These are phyloP conservation scores for Encarsia formosa DNA, from an alignment of 2,888 invertebrate genomes.

Conservation along the genomic window DNA sequence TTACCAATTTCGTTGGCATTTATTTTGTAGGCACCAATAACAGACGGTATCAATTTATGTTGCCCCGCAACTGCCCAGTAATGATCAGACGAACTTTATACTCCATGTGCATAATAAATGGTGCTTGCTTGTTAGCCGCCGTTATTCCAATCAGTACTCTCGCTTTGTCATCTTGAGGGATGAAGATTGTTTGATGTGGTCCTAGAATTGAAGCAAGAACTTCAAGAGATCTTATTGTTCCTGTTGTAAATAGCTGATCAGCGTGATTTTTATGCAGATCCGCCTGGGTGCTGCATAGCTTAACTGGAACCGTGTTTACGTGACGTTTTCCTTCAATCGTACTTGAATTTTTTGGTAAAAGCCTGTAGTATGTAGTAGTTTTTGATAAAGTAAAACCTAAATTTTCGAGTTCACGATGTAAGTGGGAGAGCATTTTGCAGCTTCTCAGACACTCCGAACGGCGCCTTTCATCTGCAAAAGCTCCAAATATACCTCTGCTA, in stretches of 20 bases:
- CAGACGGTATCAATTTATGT: slow-evolving; percentile 40
- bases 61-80: not conserved
- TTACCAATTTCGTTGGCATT: slow-evolving; percentile 34
- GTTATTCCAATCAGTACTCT: not conserved
- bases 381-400: no score
- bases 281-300: not conserved
- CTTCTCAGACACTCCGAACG: no score
- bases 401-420: no score
- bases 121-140: not conserved
- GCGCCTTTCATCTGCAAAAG: no score
- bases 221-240: not conserved
- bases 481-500: no score
- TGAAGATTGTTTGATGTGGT: not conserved
- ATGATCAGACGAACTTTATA: not conserved
- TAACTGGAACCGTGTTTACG: not conserved
- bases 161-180: not conserved
- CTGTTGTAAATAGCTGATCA: not conserved
- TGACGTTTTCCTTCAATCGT: no score
- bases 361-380: no score
- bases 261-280: not conserved
- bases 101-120: not conserved
- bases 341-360: no score
- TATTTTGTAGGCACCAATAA: slow-evolving; percentile 36
- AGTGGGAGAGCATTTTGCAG: no score
- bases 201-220: not conserved